Evolutionary conservation across 2,888 invertebrate species (phyloP).

Genomic region (Brachyptera risi): DNA sequence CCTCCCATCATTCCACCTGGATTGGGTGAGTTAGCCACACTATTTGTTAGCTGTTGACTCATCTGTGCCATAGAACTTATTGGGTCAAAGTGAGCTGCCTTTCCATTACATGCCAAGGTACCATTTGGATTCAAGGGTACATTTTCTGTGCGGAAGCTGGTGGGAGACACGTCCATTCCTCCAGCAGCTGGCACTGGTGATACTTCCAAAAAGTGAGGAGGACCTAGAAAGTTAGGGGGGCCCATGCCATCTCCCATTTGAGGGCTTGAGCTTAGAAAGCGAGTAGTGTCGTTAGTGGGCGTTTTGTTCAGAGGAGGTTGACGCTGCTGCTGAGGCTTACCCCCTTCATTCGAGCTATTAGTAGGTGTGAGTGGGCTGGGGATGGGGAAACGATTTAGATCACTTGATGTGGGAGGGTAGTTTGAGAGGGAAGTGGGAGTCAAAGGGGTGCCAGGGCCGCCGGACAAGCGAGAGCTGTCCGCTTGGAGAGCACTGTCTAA

Average conservation of each 20-base stretch:
- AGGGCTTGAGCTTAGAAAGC: slow-evolving; percentile 40
- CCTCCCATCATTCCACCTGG: slow-evolving; percentile 36
- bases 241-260: slow-evolving; percentile 34
- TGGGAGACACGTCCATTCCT: slow-evolving; percentile 47
- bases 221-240: slow-evolving; percentile 29
- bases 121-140: slow-evolving; percentile 64
- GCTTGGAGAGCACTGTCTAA: slow-evolving; percentile 36
- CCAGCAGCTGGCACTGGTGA: slow-evolving; percentile 44
- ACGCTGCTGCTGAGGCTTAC: slow-evolving; percentile 38
- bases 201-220: slow-evolving; percentile 34
- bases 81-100: slow-evolving; percentile 75
- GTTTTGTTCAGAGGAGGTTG: slow-evolving; percentile 30
- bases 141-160: slow-evolving; percentile 37
- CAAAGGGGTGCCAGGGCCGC: slow-evolving; percentile 51
- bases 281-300: slow-evolving; percentile 34
- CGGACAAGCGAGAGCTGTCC: slow-evolving; percentile 39
- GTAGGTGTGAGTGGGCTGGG: slow-evolving; percentile 50
- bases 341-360: slow-evolving; percentile 32
- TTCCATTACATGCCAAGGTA: slow-evolving; percentile 42
- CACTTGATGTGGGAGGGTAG: slow-evolving; percentile 41
- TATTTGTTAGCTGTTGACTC: slow-evolving; percentile 87
- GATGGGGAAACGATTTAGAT: slow-evolving; percentile 48
- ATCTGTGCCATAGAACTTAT: slow-evolving; percentile 91
- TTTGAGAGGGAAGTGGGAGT: slow-evolving; percentile 49
- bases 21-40: slow-evolving; percentile 58